Evolutionary conservation across 2,113 vertebrate species (phyloP), one percentile per base, ranked within the genome.

Genomic region (Amia ocellicauda): DNA sequence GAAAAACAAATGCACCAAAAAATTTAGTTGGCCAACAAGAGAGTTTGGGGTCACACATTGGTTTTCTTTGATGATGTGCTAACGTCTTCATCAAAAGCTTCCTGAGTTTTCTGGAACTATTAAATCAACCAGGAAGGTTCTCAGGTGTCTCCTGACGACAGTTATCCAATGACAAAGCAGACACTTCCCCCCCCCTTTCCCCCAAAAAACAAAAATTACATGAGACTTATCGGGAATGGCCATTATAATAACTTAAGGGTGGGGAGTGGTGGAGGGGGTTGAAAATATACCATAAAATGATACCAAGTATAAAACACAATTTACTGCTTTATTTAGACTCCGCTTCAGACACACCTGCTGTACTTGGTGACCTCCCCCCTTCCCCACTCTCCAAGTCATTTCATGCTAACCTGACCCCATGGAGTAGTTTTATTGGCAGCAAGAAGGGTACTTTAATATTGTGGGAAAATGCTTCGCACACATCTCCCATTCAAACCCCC

Each of bases 381-480:
- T 61, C 28, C 49, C 57, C 5, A 41, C 41, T 42, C 36, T 42
- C 56, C 9, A 49, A 22, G 61, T 72, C 58, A 22, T 73, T 63
- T 63, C 5, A 66, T 16, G 54, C 63, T 69, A 72, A 72, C 62
- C 83, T 84, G 82, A 82, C 82, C 81, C 56, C 77, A 3, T 0
- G 66, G 58, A 77, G 70, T 73, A 69, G 72, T 78, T 62, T 62
- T 7, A 47, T 77, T 80, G 82, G 83, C 82, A 80, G 67, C 64
- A 66, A 80, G 60, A 22, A 78, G 72, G 69, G 75, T 78, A 86
- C 84, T 90, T 83, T 81, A 78, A 60, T 71, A 2, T 74, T 76
- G 85, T 92, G 89, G 87, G 89, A 91, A 92, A 85, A 31, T 0
- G 24, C 78, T 67, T 22, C 0, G 22, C 36, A 76, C 70, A 80